Conservation (phyloP, 2,888 invertebrate genomes). For the Rosalia funebris region DNA sequence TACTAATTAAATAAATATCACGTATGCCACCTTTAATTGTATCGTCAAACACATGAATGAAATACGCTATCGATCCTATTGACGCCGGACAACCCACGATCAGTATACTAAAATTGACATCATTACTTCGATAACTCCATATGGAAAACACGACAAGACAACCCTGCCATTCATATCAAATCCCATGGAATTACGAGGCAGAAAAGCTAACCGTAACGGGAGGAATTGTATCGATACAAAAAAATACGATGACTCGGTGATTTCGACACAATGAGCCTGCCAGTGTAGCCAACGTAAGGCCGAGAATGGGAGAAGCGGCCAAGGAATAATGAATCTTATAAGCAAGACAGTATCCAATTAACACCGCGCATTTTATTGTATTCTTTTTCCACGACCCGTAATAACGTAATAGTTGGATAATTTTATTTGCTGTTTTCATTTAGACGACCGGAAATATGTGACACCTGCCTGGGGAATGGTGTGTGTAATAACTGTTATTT, state of each 20-base stretch:
- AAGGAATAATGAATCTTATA: slow-evolving; percentile 54
- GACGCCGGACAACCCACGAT: no score
- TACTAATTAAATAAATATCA: no score
- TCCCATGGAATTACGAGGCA: slow-evolving; percentile 34
- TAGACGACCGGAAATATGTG: slow-evolving; percentile 56
- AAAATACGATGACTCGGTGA: slow-evolving; percentile 54
- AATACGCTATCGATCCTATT: no score
- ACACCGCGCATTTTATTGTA: slow-evolving; percentile 57
- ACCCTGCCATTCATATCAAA: slow-evolving; percentile 19
- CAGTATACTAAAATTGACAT: slow-evolving; percentile 9
- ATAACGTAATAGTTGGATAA: slow-evolving; percentile 60
- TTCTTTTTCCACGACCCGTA: no score
- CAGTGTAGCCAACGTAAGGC: slow-evolving; percentile 51
- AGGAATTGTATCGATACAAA: slow-evolving; percentile 30
- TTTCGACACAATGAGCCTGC: slow-evolving; percentile 49
- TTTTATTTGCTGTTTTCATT: slow-evolving; percentile 58
- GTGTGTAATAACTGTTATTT: slow-evolving; percentile 28
- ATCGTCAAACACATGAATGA: no score
- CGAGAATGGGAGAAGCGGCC: slow-evolving; percentile 46
- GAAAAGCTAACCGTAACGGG: slow-evolving; percentile 22
- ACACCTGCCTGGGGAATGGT: slow-evolving; percentile 54
- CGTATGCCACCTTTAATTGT: no score
- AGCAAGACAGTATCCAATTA: slow-evolving; percentile 59
- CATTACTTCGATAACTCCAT: slow-evolving; percentile 12
- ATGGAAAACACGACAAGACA: slow-evolving; percentile 7